Base-by-base conservation (phyloP, 2,888 invertebrate genomes). In the Sicus ferrugineus region DNA sequence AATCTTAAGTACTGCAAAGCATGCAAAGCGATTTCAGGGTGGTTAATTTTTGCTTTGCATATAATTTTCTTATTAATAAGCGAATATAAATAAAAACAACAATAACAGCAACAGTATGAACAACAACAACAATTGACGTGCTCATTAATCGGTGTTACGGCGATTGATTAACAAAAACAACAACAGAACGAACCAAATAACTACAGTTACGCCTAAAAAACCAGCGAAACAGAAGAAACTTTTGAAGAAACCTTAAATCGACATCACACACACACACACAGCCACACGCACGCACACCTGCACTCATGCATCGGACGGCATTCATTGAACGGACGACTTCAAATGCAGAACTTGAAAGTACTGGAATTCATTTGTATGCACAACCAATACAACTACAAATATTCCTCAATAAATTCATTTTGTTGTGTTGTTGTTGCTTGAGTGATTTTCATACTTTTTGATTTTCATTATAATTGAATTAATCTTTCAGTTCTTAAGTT, bases 121-220 rank as follows among this genome's bases (percentile, higher is more conserved):
- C n/a, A 64, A 31, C 28, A 54, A 26, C 54, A 34, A 52, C 21
- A 34, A 23, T 28, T 65, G 19, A 42, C 52, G 28, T 65, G 21
- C 31, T 52, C 28, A 65, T 65, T 50, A 50, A 31, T 52, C 52
- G 54, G 54, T 65, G 65, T 38, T 65, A 65, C 65, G 65, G 65
- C 52, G n/a, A 65, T 65, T 65, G 38, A 65, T 34, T 54, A 67
- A 30, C 50, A 67, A 48, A 14, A 59, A 67, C 42, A 38, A 38
- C 19, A 56, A 64, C 31, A 50, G 52, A 21, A 62, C 38, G 30
- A 38, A 46, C 48, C n/a, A 50, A 62, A 62, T 52, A 38, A 46
- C 48, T n/a, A 50, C 21, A 19, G 31, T 16, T 50, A 14, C 26
- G 16, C 28, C 46, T 26, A 54, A 26, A 28, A 28, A 30, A 28